Conservation (phyloP, 2,113 vertebrate genomes). For the Neodon shergylaensis region DNA sequence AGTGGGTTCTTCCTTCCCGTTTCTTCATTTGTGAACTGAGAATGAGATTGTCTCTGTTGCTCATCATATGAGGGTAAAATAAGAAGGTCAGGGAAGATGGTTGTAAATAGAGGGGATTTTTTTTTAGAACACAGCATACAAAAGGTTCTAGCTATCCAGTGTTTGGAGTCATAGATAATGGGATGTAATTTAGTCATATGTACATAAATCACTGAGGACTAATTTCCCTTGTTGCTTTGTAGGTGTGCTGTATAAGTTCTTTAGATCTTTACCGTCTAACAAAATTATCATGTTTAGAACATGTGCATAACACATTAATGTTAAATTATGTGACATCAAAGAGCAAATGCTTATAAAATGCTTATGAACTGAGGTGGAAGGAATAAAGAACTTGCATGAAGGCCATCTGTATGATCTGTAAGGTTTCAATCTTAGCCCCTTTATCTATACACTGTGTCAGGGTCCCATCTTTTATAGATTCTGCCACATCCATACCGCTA, state of each 20-base stretch:
- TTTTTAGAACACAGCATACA: neutral
- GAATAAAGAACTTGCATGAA: neutral
- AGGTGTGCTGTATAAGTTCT: neutral
- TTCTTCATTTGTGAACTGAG: neutral
- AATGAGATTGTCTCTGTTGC: neutral
- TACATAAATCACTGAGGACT: neutral
- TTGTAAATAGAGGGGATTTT: neutral
- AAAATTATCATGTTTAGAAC: neutral
- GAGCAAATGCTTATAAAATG: neutral
- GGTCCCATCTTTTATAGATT: neutral
- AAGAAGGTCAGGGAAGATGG: neutral
- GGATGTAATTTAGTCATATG: neutral
- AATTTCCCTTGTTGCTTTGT: neutral
- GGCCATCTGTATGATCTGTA: constrained; percentile 1
- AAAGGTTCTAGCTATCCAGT: neutral
- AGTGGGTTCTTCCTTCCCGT: neutral
- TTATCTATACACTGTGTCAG: neutral
- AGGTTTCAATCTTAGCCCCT: neutral
- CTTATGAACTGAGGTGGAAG: neutral
- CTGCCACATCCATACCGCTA: neutral
- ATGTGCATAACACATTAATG: neutral
- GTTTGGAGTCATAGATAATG: neutral
- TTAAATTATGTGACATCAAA: constrained; percentile 1
- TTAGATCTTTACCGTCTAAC: neutral
- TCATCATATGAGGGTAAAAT: neutral